Evolutionary conservation across 2,888 invertebrate genomes (phyloP).

Genomic region (Agapetus fuscipes): DNA sequence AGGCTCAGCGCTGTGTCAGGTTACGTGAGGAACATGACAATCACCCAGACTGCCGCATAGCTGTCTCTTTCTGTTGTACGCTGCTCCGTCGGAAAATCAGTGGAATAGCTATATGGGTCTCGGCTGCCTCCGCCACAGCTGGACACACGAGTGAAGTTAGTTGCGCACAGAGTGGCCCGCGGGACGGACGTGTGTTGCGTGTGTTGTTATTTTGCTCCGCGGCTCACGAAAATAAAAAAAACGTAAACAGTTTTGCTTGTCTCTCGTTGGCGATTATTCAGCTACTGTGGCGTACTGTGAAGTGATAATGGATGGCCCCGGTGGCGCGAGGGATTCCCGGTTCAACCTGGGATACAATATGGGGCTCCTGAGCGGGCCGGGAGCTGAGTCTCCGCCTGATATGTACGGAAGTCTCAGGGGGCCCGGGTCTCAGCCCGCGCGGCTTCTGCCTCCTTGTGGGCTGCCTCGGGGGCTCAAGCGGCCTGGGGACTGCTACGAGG

Average conservation of each 20-base stretch:
- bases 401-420: constrained; percentile 55
- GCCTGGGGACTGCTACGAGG: constrained; percentile 67
- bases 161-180: constrained; percentile 50
- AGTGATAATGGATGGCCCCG: constrained; percentile 77
- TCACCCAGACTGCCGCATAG: constrained; percentile 23
- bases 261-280: constrained; percentile 41
- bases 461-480: constrained; percentile 53
- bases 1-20: constrained; percentile 42
- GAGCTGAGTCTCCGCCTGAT: constrained; percentile 68
- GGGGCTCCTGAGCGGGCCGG: constrained; percentile 61
- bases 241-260: constrained; percentile 38
- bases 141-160: constrained; percentile 43
- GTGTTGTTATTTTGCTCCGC: constrained; percentile 31
- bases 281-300: constrained; percentile 51
- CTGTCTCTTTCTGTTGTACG: constrained; percentile 30
- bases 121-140: constrained; percentile 33
- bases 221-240: too few relatives aligned
- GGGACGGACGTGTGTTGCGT: constrained; percentile 47
- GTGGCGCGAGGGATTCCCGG: constrained; percentile 82
- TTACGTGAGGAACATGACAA: constrained; percentile 29
- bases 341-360: constrained; percentile 82
- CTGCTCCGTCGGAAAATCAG: too few relatives aligned
- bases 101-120: constrained; percentile 21
- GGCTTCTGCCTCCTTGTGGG: constrained; percentile 38
- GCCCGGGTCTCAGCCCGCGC: constrained; percentile 38